Conservation (phyloP, 2,797 vertebrate genomes). For the Xiphorhynchus erythropygius region DNA sequence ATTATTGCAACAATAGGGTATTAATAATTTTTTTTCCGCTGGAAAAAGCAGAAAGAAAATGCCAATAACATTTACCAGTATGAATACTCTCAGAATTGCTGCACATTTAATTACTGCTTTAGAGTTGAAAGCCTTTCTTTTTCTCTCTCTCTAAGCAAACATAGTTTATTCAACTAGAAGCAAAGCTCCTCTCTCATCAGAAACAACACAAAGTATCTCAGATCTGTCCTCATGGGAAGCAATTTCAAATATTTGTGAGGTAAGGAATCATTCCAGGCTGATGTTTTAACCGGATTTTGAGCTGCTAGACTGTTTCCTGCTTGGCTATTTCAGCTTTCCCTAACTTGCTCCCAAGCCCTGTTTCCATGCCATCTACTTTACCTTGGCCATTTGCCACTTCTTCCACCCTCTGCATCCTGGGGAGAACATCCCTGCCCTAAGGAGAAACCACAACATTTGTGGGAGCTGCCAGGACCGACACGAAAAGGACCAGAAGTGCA, state of each 20-base stretch:
- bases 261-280: neutral
- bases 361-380: neutral
- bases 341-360: neutral
- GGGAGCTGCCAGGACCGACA: neutral
- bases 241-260: neutral
- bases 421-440: neutral
- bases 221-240: neutral
- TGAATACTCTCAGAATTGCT: neutral
- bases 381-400: neutral
- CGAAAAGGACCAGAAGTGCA: neutral
- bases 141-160: neutral
- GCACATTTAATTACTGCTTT: constrained; percentile 22
- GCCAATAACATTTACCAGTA: constrained; percentile 14
- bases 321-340: neutral
- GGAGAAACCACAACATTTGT: rapidly evolving
- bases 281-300: neutral
- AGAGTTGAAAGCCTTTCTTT: neutral
- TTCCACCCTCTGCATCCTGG: neutral
- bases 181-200: neutral
- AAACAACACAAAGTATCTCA: neutral
- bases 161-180: neutral
- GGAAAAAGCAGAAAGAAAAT: neutral
- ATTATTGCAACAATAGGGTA: constrained; percentile 2
- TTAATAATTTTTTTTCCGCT: constrained; percentile 9
- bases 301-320: neutral